These are phyloP conservation scores for Sparidentex hasta DNA, from an alignment of 2,797 vertebrate species.

Conservation along the genomic window DNA sequence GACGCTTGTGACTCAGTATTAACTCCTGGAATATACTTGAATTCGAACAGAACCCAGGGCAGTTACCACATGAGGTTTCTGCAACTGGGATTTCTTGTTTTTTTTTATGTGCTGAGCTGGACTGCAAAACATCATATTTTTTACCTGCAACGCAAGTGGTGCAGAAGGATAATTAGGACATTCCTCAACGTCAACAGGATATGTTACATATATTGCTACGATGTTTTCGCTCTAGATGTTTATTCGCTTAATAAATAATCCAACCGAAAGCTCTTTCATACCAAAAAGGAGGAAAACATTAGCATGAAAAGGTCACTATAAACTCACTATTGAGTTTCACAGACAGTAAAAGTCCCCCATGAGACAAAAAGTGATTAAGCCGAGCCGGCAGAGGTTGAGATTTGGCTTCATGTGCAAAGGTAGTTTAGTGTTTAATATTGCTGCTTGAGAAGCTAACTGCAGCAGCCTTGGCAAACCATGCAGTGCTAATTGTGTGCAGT, in stretches of 20 bases:
- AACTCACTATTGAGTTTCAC: neutral
- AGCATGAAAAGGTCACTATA: slow-evolving; percentile 11
- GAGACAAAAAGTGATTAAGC: slow-evolving; percentile 13
- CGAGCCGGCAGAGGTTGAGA: neutral
- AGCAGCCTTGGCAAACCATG: slow-evolving; percentile 45
- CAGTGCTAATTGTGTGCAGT: slow-evolving; percentile 62
- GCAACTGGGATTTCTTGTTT: slow-evolving; percentile 36
- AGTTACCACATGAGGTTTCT: slow-evolving; percentile 28
- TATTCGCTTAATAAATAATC: neutral
- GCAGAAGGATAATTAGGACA: slow-evolving; percentile 22
- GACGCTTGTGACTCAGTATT: slow-evolving; percentile 68
- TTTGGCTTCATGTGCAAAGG: slow-evolving; percentile 4
- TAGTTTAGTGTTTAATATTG: slow-evolving; percentile 9
- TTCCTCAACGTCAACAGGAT: slow-evolving; percentile 7
- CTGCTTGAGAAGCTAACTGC: slow-evolving; percentile 35
- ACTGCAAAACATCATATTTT: slow-evolving; percentile 42
- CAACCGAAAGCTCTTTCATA: neutral
- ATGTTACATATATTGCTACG: neutral
- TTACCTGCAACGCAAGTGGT: slow-evolving; percentile 34
- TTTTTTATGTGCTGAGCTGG: slow-evolving; percentile 48
- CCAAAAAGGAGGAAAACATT: slow-evolving; percentile 15
- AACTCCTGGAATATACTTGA: slow-evolving; percentile 88
- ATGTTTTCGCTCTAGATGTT: neutral
- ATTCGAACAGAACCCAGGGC: slow-evolving; percentile 56
- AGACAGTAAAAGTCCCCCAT: neutral